A percentile compares a stretch with the other conserved stretches of the same genome.
phyloP scores from a whole-genome alignment of 2,888 invertebrate species.

The Latrodectus hesperus region DNA sequence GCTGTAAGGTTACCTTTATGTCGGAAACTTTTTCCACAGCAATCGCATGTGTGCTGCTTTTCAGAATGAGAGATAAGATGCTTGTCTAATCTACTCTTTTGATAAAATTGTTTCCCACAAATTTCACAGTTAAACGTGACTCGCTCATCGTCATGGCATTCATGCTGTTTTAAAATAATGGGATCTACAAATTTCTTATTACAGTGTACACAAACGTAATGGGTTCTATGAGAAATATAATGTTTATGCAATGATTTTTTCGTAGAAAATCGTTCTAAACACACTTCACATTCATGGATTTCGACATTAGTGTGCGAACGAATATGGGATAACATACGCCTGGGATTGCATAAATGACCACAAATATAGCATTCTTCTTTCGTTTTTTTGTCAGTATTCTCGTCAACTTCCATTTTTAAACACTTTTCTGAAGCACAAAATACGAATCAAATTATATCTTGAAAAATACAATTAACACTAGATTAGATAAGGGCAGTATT shows the following conservation, averaged over 20 bases:
- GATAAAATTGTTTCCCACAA: neutral
- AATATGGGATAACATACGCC: neutral
- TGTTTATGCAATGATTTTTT: neutral
- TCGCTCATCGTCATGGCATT: neutral
- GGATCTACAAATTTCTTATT: constrained; percentile 3
- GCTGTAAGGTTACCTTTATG: neutral
- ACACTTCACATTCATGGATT: neutral
- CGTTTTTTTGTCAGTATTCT: neutral
- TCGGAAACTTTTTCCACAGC: neutral
- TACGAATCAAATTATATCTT: too few species aligned
- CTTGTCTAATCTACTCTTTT: neutral
- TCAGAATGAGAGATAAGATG: neutral
- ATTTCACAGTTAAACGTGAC: neutral
- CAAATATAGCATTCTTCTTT: neutral
- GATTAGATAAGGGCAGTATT: too few species aligned
- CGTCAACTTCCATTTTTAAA: neutral
- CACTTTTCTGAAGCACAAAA: neutral
- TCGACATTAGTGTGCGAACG: neutral
- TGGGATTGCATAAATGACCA: neutral
- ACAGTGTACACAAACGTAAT: neutral
- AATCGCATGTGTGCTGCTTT: neutral
- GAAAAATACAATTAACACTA: too few species aligned
- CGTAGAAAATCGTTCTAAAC: neutral
- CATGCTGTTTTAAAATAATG: neutral
- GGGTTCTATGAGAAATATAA: neutral